Evolutionary conservation across 2,888 invertebrate genomes (phyloP).

Genomic region (Aleiodes testaceus): DNA sequence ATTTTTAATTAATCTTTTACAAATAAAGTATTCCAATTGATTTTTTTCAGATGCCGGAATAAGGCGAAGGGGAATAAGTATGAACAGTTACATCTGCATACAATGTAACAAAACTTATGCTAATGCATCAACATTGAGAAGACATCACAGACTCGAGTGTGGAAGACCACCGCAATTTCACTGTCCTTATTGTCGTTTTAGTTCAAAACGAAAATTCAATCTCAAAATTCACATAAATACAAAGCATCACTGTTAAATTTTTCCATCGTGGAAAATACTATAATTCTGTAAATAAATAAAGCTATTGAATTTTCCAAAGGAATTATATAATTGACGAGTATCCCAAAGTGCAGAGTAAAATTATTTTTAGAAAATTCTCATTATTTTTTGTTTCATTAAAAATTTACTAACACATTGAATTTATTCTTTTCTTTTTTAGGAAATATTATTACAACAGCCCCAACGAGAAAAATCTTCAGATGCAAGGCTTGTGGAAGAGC

Average conservation of each 20-base stretch:
- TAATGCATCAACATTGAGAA: conserved; percentile 75
- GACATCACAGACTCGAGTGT: conserved; percentile 71
- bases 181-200: conserved; percentile 69
- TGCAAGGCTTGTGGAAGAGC: conserved; percentile 15
- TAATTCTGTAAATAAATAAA: conserved; percentile 9
- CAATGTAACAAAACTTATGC: conserved; percentile 77
- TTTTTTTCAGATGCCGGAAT: conserved; percentile 31
- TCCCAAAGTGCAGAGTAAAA: background rate
- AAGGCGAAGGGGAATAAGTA: conserved; percentile 26
- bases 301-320: conserved; percentile 11
- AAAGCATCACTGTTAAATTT: conserved; percentile 38
- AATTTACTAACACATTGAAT: conserved; percentile 1
- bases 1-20: conserved; percentile 12
- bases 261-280: background rate
- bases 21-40: conserved; percentile 14
- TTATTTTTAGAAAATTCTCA: background rate
- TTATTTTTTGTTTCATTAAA: background rate
- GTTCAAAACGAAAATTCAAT: conserved; percentile 69
- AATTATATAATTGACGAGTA: background rate
- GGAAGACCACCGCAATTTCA: conserved; percentile 69
- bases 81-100: conserved; percentile 67
- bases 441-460: background rate
- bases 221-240: conserved; percentile 60
- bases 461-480: background rate
- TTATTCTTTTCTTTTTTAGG: background rate